A percentile compares a stretch with the other conserved stretches of the same genome.
phyloP scores from a whole-genome alignment of 2,797 vertebrate species.

The Cynodonichthys magdalenae region DNA sequence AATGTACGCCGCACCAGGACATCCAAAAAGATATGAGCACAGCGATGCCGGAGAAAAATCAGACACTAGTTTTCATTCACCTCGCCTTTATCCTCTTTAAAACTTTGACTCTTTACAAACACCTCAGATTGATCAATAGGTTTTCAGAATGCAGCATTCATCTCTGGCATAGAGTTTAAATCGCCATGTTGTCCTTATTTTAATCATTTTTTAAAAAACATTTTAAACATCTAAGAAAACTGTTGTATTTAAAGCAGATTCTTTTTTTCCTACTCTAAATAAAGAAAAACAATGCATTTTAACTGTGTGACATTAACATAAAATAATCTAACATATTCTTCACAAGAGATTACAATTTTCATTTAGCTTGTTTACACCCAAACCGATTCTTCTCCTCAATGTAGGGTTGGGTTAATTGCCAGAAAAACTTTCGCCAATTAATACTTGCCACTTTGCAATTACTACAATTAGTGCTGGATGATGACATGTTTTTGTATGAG shows the following conservation, averaged over 20 bases:
- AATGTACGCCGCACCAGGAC: conserved; percentile 53
- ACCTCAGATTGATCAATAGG: conserved; percentile 18
- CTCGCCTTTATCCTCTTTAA: conserved; percentile 10
- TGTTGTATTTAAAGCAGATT: conserved; percentile 9
- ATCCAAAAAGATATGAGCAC: conserved; percentile 53
- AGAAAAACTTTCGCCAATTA: too few relatives aligned
- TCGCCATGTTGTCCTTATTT: too few relatives aligned
- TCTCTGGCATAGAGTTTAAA: too few relatives aligned
- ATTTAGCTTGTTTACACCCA: conserved; percentile 26
- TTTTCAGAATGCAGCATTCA: conserved; percentile 20
- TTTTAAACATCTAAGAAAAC: too few relatives aligned
- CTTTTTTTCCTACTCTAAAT: conserved; percentile 8
- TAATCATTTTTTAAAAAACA: too few relatives aligned
- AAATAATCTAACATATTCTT: conserved; percentile 18
- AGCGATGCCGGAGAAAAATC: conserved; percentile 34
- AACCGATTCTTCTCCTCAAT: neutral
- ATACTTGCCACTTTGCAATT: too few relatives aligned
- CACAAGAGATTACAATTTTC: conserved; percentile 20
- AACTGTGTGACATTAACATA: conserved; percentile 24
- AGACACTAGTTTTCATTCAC: conserved; percentile 10
- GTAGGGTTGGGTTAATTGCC: too few relatives aligned
- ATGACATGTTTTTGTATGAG: too few relatives aligned
- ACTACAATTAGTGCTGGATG: too few relatives aligned
- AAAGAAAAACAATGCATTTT: conserved; percentile 15
- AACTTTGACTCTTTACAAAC: conserved; percentile 10